Base-by-base conservation (phyloP, 2,113 vertebrate genomes). In the Sceloporus tristichus region DNA sequence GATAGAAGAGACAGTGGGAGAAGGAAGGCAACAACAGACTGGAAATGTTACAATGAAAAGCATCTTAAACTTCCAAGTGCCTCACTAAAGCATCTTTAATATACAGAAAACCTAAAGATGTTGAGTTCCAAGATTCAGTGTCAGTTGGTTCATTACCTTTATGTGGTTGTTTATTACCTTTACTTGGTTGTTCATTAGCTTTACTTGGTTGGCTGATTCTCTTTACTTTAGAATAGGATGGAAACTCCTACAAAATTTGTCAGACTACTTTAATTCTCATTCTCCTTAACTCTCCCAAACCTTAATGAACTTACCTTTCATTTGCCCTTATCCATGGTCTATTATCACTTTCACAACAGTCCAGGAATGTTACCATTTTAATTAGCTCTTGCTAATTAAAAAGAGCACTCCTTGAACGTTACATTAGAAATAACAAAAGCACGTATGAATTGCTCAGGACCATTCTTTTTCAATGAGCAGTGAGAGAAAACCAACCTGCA, bases 301-400 rank as follows among this genome's bases (percentile, higher is more conserved):
- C 59, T 90, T 94, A 94, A 93, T 86, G 77, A 91, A 82, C 79
- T 92, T 91, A 92, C 88, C 85, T 93, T 95, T 86, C 91, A 71
- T 90, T 91, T 94, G 84, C 85, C 82, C 78, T 91, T 79, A 93
- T 81, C 90, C 16, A 85, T 34, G 91, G 79, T 87, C 56, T 88
- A 91, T 88, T 86, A 85, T 79, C 21, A 83, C 9, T 94, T 94
- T 91, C 78, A 87, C 87, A 84, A 80, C 9, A n/a, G 71, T 66
- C 82, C 89, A 75, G 56, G 34, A 90, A 91, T 90, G 25, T 79
- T 84, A 73, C 84, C 84, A 68, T 84, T 93, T 91, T 38, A 93
- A 94, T 95, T 94, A 94, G 14, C 79, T 81, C 8, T 4, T 85
- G 59, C 53, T 92, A 93, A 94, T 91, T 94, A 90, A 93, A 93